These are phyloP conservation scores for Epirrita christyi DNA, from an alignment of 2,888 invertebrate species.

Conservation along the genomic window DNA sequence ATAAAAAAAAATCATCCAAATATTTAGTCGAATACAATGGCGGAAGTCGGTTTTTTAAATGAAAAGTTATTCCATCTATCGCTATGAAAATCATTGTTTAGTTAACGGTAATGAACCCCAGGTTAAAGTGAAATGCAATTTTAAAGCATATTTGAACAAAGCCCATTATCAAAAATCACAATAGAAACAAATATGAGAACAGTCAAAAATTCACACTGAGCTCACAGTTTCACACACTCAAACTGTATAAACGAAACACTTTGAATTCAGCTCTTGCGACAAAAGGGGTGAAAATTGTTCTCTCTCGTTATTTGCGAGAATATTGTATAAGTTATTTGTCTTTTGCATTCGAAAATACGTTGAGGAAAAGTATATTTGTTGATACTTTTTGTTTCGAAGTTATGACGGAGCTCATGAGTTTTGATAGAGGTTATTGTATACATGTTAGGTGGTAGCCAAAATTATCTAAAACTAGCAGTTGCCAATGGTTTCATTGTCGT, in stretches of 20 bases:
- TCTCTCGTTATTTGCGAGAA: slow-evolving; percentile 47
- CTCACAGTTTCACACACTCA: slow-evolving; percentile 18
- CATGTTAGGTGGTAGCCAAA: too few relatives aligned
- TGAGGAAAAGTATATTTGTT: slow-evolving; percentile 27
- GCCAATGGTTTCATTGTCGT: too few relatives aligned
- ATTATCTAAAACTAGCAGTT: too few relatives aligned
- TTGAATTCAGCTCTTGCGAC: slow-evolving; percentile 43
- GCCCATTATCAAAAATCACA: slow-evolving; percentile 14
- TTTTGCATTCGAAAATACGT: slow-evolving; percentile 46
- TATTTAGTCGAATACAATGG: slow-evolving; percentile 40
- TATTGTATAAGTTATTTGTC: slow-evolving; percentile 50
- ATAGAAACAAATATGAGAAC: slow-evolving; percentile 12
- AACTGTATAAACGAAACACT: slow-evolving; percentile 42
- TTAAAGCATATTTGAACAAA: slow-evolving; percentile 9
- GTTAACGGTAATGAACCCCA: background rate
- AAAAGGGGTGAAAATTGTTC: slow-evolving; percentile 54
- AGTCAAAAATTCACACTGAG: slow-evolving; percentile 12
- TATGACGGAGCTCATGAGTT: background rate
- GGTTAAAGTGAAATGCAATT: background rate
- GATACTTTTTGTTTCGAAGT: slow-evolving; percentile 28
- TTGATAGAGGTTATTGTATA: background rate
- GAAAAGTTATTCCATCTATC: too few relatives aligned
- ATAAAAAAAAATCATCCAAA: too few relatives aligned
- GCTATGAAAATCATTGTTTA: too few relatives aligned
- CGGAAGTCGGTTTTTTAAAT: too few relatives aligned